Conservation (phyloP, 1,140 invertebrate species). For the Zaprionus lachaisei region DNA sequence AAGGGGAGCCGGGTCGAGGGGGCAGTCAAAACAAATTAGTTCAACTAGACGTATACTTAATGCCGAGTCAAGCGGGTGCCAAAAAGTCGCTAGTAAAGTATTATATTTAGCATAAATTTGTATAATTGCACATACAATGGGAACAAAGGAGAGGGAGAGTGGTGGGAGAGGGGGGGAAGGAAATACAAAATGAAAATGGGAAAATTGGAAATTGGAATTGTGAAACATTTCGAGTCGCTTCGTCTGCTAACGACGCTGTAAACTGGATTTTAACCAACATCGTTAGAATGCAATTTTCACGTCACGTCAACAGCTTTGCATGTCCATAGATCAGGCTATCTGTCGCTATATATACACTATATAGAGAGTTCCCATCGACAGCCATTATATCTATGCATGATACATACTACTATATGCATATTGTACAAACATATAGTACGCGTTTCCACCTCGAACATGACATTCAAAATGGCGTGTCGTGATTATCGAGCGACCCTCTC, state of each 20-base stretch:
- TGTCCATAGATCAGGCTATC: conserved; percentile 34
- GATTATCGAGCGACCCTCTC: conserved; percentile 43
- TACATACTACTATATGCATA: background rate
- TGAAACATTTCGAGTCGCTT: conserved; percentile 4
- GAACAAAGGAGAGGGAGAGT: background rate
- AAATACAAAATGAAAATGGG: conserved; percentile 31
- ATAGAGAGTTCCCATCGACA: conserved; percentile 4
- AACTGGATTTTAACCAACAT: conserved; percentile 61
- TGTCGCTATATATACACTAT: conserved; percentile 21
- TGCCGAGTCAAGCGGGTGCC: conserved; percentile 50
- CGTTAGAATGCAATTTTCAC: conserved; percentile 71
- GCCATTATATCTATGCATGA: conserved; percentile 2
- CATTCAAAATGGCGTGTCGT: conserved; percentile 65
- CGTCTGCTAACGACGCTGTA: conserved; percentile 67
- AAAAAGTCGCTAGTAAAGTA: conserved; percentile 26
- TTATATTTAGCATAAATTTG: conserved; percentile 66
- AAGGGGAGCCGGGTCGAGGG: conserved; percentile 2
- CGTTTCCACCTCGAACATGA: conserved; percentile 42
- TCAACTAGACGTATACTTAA: conserved; percentile 83
- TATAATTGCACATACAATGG: conserved; percentile 57
- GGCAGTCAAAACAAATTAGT: conserved; percentile 72
- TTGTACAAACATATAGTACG: background rate
- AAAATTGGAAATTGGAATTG: conserved; percentile 9
- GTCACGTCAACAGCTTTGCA: conserved; percentile 58
- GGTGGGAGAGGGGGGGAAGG: background rate